Evolutionary conservation across 2,888 invertebrate genomes (phyloP).

Genomic region (Diabrotica balteata): DNA sequence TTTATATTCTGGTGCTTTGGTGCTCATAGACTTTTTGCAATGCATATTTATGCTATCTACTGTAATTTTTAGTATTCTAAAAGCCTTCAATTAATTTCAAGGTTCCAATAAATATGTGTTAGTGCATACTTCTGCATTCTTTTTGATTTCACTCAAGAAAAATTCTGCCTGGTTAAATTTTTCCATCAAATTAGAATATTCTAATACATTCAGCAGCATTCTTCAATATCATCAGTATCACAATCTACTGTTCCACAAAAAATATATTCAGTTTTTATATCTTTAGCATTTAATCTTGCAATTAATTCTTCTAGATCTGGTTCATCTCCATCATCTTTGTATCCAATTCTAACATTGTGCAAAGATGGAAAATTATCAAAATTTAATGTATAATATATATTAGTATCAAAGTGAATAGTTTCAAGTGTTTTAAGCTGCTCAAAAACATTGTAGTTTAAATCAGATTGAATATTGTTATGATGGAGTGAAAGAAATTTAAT

Average conservation of each 20-base stretch:
- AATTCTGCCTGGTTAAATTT: too few relatives aligned
- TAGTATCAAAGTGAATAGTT: constrained; percentile 17
- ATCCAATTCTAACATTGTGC: constrained; percentile 19
- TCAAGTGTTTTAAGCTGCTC: constrained; percentile 3
- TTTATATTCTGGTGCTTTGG: too few relatives aligned
- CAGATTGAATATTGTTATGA: constrained; percentile 10
- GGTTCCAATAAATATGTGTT: too few relatives aligned
- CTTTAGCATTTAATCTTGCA: constrained; percentile 8
- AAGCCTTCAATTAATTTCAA: too few relatives aligned
- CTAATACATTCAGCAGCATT: constrained; percentile 11
- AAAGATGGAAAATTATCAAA: constrained; percentile 16
- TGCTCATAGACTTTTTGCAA: too few relatives aligned
- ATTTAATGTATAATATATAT: constrained; percentile 14
- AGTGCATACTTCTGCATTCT: too few relatives aligned
- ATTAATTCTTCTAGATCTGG: constrained; percentile 2
- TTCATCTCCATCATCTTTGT: constrained; percentile 13
- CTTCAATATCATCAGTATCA: constrained; percentile 7
- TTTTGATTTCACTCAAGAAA: too few relatives aligned
- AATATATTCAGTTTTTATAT: constrained; percentile 16
- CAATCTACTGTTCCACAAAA: constrained; percentile 24
- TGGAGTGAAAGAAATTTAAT: constrained; percentile 20
- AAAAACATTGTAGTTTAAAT: constrained; percentile 6
- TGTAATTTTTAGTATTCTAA: too few relatives aligned
- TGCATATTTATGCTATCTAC: too few relatives aligned
- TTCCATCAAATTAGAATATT: too few relatives aligned